phyloP scores from a whole-genome alignment of 2,797 vertebrate genomes.

The Chloroceryle inda region DNA sequence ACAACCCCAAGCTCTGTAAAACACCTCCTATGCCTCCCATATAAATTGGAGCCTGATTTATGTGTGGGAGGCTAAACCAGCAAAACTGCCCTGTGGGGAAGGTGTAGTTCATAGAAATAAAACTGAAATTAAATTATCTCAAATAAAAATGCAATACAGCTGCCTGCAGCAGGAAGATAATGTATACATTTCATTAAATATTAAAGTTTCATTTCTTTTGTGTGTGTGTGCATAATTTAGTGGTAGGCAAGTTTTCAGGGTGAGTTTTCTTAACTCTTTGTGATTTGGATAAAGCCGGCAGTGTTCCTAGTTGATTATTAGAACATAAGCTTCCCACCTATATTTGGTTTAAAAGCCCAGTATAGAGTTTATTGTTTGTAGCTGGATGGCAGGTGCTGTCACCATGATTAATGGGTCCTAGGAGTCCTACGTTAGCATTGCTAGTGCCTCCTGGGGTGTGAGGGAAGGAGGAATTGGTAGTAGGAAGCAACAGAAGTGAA shows the following conservation, averaged over 20 bases:
- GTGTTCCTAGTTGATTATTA: not conserved
- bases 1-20: conserved; percentile 59
- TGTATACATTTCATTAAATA: conserved; percentile 85
- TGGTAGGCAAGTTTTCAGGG: not conserved
- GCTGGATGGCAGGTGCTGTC: not conserved
- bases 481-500: not conserved
- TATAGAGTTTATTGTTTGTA: not conserved
- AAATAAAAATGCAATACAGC: conserved; percentile 84
- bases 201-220: conserved; percentile 84
- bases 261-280: conserved; percentile 5
- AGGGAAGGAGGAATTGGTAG: not conserved
- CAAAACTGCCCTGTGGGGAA: conserved; percentile 73
- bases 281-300: not conserved
- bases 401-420: not conserved
- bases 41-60: conserved; percentile 80
- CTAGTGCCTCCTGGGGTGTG: not conserved
- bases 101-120: conserved; percentile 81
- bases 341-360: not conserved
- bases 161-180: conserved; percentile 87
- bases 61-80: conserved; percentile 65
- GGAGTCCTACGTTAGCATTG: not conserved
- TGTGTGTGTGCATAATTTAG: conserved; percentile 62
- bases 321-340: not conserved
- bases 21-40: conserved; percentile 54
- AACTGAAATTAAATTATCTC: conserved; percentile 88